Evolutionary conservation across 2,113 vertebrate species (phyloP).

Genomic region (Chamaea fasciata): DNA sequence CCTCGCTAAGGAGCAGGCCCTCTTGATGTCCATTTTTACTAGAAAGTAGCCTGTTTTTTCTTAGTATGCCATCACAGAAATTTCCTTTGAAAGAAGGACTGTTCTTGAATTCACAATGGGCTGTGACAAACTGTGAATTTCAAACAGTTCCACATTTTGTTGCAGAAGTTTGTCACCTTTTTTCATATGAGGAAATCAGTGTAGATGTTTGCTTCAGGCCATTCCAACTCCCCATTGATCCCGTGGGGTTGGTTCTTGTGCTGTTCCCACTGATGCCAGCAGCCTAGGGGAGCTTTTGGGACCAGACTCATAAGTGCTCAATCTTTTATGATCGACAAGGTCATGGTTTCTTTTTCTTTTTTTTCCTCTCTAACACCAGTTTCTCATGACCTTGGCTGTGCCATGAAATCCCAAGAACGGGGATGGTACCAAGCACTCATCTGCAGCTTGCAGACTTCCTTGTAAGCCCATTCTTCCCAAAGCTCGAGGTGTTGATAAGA

Average conservation of each 20-base stretch:
- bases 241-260: rapidly evolving
- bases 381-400: background rate
- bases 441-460: background rate
- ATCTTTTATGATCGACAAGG: background rate
- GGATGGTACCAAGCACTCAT: background rate
- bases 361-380: rapidly evolving
- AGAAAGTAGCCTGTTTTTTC: background rate
- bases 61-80: background rate
- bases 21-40: background rate
- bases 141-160: background rate
- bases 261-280: background rate
- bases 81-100: background rate
- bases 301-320: background rate
- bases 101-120: background rate
- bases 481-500: background rate
- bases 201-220: background rate
- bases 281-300: background rate
- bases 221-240: rapidly evolving
- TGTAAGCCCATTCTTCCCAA: background rate
- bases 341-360: background rate
- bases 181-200: background rate
- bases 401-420: background rate
- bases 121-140: constrained; percentile 17
- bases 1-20: background rate
- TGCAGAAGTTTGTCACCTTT: background rate